A percentile compares a stretch with the other conserved stretches of the same genome.
Conservation (phyloP, 2,888 invertebrate genomes). For the Sipunculus nudus region DNA sequence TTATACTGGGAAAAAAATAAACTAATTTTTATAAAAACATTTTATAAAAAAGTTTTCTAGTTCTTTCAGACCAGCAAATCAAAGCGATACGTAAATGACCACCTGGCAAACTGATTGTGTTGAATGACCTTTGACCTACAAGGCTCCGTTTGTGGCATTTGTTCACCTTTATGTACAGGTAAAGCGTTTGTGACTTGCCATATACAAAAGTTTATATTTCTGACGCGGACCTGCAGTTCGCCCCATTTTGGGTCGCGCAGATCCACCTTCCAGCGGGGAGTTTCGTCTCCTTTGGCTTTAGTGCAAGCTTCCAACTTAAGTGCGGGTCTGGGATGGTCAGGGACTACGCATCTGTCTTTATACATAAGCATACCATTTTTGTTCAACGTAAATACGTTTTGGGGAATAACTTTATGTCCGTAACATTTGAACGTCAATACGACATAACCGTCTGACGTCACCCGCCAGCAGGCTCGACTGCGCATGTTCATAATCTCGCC, state of each 20-base stretch:
- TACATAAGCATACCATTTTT: constrained; percentile 25
- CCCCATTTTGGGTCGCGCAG: constrained; percentile 16
- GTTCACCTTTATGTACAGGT: constrained; percentile 16
- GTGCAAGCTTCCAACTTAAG: constrained; percentile 19
- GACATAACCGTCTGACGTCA: constrained; percentile 35
- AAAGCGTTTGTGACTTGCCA: constrained; percentile 35
- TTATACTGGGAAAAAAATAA: no score
- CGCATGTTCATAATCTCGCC: constrained; percentile 43
- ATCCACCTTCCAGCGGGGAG: constrained; percentile 17
- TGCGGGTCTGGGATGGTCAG: constrained; percentile 11
- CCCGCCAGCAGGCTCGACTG: constrained; percentile 42
- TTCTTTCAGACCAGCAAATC: constrained; percentile 5
- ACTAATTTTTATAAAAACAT: no score
- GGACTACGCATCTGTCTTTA: constrained; percentile 28
- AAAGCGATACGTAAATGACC: constrained; percentile 36
- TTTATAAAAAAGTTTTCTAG: no score
- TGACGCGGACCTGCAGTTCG: constrained; percentile 11
- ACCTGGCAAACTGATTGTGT: constrained; percentile 30
- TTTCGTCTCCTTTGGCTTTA: not conserved
- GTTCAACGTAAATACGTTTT: constrained; percentile 29
- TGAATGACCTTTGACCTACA: no score
- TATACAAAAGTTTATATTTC: not conserved
- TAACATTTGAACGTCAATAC: constrained; percentile 24
- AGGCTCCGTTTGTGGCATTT: constrained; percentile 37
- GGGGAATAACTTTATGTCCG: constrained; percentile 26